Conservation (phyloP, 2,113 vertebrate species). For the Chaetorhynchus papuensis region DNA sequence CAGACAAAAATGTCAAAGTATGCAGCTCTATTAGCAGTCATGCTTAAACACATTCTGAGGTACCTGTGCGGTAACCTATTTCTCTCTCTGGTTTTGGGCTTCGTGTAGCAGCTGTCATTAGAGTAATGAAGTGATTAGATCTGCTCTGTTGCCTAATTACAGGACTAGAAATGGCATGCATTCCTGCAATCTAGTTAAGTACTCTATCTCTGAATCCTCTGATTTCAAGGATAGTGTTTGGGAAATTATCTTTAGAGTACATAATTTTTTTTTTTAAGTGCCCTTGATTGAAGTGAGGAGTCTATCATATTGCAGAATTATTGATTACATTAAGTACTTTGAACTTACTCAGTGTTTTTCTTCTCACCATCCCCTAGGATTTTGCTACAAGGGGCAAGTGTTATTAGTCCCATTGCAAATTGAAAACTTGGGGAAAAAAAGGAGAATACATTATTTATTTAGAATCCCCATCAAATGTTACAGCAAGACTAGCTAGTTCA, state of each 20-base stretch:
- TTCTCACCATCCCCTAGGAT: neutral
- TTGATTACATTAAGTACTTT: constrained; percentile 4
- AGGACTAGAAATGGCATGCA: constrained; percentile 22
- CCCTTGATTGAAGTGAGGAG: neutral
- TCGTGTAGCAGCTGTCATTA: neutral
- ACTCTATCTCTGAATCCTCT: neutral
- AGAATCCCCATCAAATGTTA: neutral
- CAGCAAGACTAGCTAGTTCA: neutral
- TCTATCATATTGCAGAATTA: constrained; percentile 8
- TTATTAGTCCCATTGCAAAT: neutral
- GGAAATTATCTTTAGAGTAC: constrained; percentile 9
- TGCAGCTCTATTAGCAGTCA: neutral
- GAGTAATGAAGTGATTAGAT: constrained; percentile 47
- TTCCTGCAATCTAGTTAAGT: constrained; percentile 28
- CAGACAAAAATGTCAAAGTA: neutral
- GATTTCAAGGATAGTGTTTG: constrained; percentile 25
- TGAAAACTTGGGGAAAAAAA: neutral
- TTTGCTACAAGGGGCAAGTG: neutral
- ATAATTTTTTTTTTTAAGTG: neutral
- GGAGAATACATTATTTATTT: neutral
- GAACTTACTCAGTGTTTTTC: neutral
- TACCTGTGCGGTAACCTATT: neutral
- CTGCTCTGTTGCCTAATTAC: constrained; percentile 50
- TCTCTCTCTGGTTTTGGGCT: neutral
- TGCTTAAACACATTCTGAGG: neutral